Evolutionary conservation across 2,888 invertebrate genomes (phyloP).

Genomic region (Perithous albicinctus): DNA sequence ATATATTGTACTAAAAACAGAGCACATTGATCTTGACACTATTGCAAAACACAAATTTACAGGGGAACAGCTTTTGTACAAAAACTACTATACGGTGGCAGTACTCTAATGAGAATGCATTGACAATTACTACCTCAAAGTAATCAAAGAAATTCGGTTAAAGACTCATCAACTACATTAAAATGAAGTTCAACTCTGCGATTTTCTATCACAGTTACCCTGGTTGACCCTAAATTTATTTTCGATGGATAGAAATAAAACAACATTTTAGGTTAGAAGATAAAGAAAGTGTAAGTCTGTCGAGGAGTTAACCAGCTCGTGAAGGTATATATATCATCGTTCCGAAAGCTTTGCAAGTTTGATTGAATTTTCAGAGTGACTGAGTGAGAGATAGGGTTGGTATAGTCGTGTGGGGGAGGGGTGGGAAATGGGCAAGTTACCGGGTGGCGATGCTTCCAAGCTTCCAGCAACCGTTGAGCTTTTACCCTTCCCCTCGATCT

Average conservation of each 20-base stretch:
- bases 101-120: too few species aligned
- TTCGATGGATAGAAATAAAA: too few species aligned
- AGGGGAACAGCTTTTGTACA: too few species aligned
- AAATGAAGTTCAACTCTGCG: too few species aligned
- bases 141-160: too few species aligned
- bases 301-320: conserved; percentile 12
- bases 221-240: too few species aligned
- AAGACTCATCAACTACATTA: too few species aligned
- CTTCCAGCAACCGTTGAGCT: conserved; percentile 41
- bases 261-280: neutral
- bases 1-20: neutral
- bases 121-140: too few species aligned
- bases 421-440: conserved; percentile 76
- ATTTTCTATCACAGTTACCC: too few species aligned
- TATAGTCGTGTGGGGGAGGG: conserved; percentile 12
- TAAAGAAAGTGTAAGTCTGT: neutral
- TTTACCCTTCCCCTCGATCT: conserved; percentile 21
- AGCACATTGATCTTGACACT: neutral
- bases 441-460: conserved; percentile 55
- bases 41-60: neutral
- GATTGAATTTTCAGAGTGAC: conserved; percentile 74
- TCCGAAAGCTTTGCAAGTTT: conserved; percentile 78
- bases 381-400: conserved; percentile 41
- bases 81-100: too few species aligned
- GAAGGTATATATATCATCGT: conserved; percentile 49